Base-by-base conservation (phyloP, 1,140 invertebrate genomes). In the Lepidurus arcticus region DNA sequence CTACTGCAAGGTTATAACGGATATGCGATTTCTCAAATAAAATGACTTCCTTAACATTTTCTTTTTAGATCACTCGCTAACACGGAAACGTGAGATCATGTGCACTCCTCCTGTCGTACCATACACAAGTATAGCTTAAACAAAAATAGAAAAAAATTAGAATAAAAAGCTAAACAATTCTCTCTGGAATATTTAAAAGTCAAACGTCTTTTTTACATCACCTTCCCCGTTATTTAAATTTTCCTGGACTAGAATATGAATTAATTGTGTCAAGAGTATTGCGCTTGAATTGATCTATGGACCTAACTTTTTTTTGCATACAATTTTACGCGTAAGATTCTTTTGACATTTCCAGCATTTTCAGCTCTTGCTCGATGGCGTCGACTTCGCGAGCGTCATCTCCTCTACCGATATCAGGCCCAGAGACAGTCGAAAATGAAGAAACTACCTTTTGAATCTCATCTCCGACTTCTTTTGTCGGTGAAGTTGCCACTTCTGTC, bases 341-440 rank as follows among this genome's bases (percentile, higher is more conserved):
- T 85, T 94, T 94, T 21, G 94, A 87, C 83, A 92, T 91, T 83
- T 93, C 92, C 44, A 95, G 88, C 83, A 92, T 90, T 42, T 92
- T 93, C 80, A 94, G 86, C 84, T 94, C 93, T 82, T 93, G 91
- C n/a, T 24, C 74, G 73, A 73, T 45, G 42, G 43, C 73, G 44
- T 92, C 42, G 73, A 91, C 91, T 91, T 86, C 47, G 91, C 91
- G 45, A 90, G 91, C 7, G 91, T 88, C 3, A 91, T 87, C 79
- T 91, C 89, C 78, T 90, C 90, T 16, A 90, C 90, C 13, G 89
- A 88, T 24, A 82, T 81, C 11, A 83, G 83, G 1, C 82, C 81
- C 79, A 81, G 78, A 78, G 83, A 80, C 53, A 65, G 53, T 65
- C 4, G 53, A 65, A 65, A 65, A 65, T 13, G 53, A n/a, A 13